Conservation (phyloP, 2,888 invertebrate species). For the Apomyelois bistriatella region DNA sequence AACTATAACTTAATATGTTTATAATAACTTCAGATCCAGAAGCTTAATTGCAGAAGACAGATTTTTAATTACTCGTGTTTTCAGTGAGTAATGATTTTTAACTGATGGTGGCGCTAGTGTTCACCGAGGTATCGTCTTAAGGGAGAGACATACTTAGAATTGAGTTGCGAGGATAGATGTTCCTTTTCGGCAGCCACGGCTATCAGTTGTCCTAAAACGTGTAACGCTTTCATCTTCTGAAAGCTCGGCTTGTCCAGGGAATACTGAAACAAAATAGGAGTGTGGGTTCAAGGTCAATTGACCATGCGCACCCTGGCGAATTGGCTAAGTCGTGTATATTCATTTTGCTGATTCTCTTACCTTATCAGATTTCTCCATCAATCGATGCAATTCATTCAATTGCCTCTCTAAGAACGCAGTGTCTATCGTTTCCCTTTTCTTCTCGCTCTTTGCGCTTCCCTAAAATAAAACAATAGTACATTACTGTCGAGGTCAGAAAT, state of each 20-base stretch:
- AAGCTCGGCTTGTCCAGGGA: conserved; percentile 55
- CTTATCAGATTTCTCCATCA: conserved; percentile 54
- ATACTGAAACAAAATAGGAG: conserved; percentile 27
- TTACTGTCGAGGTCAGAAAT: background rate
- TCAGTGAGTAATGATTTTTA: too few relatives aligned
- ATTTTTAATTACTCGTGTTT: too few relatives aligned
- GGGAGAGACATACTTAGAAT: conserved; percentile 85
- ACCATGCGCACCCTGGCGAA: too few relatives aligned
- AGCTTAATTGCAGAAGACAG: too few relatives aligned
- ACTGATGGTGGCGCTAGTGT: too few relatives aligned
- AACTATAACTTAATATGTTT: too few relatives aligned
- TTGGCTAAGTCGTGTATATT: too few relatives aligned
- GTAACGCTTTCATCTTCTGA: conserved; percentile 80
- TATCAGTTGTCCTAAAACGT: conserved; percentile 82
- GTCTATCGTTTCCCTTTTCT: conserved; percentile 39
- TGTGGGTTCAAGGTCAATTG: too few relatives aligned
- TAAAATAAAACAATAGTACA: background rate
- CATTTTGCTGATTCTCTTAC: too few relatives aligned
- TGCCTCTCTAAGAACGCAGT: conserved; percentile 71
- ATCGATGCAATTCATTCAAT: conserved; percentile 75
- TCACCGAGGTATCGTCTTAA: too few relatives aligned
- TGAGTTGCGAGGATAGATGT: conserved; percentile 69
- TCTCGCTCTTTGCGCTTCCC: conserved; percentile 25
- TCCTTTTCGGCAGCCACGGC: conserved; percentile 79
- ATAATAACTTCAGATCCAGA: too few relatives aligned